Base-by-base conservation (phyloP, 2,888 invertebrate species). In the Anarsia innoxiella region DNA sequence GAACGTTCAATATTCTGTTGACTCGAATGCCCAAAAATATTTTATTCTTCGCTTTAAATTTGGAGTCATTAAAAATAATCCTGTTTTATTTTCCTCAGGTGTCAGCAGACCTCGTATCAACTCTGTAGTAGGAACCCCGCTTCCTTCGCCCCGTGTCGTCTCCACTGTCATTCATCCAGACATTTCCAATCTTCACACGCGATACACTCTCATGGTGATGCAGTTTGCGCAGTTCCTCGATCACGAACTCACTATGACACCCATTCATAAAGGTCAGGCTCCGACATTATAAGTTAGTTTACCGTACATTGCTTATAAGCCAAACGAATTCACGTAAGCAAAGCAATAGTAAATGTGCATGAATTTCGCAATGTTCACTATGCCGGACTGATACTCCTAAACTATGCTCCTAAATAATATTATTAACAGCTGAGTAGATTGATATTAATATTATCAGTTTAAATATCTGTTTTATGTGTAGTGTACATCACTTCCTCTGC, bases 141-240 rank as follows among this genome's bases (percentile, higher is more conserved):
- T 97, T 12, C 97, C 97, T 0, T 95, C 95, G 14, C 95, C 97
- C 0, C 87, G 97, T 26, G 85, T 91, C 0, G 89, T 97, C 23
- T 96, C 96, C 0, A 93, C 95, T 0, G 89, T 91, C 1, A 93
- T 97, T 32, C 97, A 97, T 69, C 94, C 95, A 0, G 96, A 96
- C 59, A 94, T 96, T 41, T 95, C 95, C 19, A 94, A 96, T 64
- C 84, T 96, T 12, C 95, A 96, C 62, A 91, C 91, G 0, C 87
- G 95, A 3, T 96, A 97, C 72, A 93, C 95, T 0, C 80, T 97
- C 11, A 94, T 97, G 93, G 89, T 93, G 26, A 97, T 97, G 97
- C 97, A 97, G 80, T 97, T 91, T 58, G 97, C 96, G 0, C 97
- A 97, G 71, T 92, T 98, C 58, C 70, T 97, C 12, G 97, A 97